phyloP scores from a whole-genome alignment of 1,140 invertebrate genomes.

The Ceratina calcarata region DNA sequence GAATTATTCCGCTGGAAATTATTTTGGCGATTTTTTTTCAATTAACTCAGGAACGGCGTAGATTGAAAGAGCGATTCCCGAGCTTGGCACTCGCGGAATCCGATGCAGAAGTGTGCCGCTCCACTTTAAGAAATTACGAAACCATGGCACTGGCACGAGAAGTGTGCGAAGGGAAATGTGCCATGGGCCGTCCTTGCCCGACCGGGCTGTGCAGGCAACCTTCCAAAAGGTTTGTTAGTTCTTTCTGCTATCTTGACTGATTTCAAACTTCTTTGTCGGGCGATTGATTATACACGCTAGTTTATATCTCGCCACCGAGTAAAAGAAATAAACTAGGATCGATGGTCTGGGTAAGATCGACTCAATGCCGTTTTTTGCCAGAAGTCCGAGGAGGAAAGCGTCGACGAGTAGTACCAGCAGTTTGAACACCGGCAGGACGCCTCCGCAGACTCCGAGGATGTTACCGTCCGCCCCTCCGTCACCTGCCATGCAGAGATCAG shows the following conservation, averaged over 20 bases:
- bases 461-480: conserved; percentile 78
- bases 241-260: conserved; percentile 3
- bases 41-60: conserved; percentile 85
- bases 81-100: conserved; percentile 86
- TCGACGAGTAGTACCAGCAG: conserved; percentile 81
- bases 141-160: conserved; percentile 87
- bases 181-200: conserved; percentile 90
- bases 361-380: conserved; percentile 25
- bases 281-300: no score
- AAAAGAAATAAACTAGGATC: no score
- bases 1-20: no score
- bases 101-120: conserved; percentile 88
- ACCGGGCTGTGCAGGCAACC: conserved; percentile 85
- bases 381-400: conserved; percentile 80
- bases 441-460: conserved; percentile 81
- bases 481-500: conserved; percentile 77
- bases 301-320: no score
- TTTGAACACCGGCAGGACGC: conserved; percentile 79
- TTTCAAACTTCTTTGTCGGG: neutral
- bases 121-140: conserved; percentile 90
- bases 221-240: conserved; percentile 79
- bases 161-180: conserved; percentile 92
- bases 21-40: neutral
- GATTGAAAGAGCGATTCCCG: conserved; percentile 91
- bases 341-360: no score